Conservation (phyloP, 2,888 invertebrate genomes). For the Lumbricus terrestris region DNA sequence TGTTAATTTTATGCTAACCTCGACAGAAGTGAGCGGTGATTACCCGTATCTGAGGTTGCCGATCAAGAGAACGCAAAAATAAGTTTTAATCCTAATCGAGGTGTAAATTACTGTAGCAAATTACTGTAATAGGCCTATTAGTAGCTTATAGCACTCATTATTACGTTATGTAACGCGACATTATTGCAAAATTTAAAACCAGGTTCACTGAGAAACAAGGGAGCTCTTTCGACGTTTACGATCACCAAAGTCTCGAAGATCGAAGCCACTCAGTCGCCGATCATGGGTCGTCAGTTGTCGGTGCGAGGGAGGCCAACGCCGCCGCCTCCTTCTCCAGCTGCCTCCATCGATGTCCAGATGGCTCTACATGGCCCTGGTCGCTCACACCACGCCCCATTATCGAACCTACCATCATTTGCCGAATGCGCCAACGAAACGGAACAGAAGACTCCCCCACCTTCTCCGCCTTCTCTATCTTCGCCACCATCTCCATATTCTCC, state of each 20-base stretch:
- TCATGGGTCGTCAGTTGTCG: neutral
- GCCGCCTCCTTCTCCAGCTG: too few species aligned
- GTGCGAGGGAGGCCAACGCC: neutral
- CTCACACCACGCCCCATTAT: neutral
- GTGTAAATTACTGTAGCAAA: too few species aligned
- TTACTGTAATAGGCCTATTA: too few species aligned
- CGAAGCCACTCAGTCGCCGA: neutral
- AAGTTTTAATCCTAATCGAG: neutral
- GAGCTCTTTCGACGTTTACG: neutral
- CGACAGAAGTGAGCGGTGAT: neutral
- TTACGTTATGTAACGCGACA: neutral
- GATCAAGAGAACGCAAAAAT: neutral
- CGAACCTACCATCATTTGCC: neutral
- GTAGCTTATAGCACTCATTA: neutral
- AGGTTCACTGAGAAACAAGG: neutral
- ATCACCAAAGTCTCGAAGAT: conserved; percentile 3
- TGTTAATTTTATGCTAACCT: neutral
- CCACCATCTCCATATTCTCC: neutral
- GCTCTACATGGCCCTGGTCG: too few species aligned
- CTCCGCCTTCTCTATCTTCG: too few species aligned
- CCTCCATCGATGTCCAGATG: neutral
- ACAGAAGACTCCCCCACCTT: neutral
- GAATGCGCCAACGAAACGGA: neutral
- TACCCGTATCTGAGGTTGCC: too few species aligned
- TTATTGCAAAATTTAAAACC: neutral